Conservation (phyloP, 2,113 vertebrate genomes). For the Phoenicopterus ruber region DNA sequence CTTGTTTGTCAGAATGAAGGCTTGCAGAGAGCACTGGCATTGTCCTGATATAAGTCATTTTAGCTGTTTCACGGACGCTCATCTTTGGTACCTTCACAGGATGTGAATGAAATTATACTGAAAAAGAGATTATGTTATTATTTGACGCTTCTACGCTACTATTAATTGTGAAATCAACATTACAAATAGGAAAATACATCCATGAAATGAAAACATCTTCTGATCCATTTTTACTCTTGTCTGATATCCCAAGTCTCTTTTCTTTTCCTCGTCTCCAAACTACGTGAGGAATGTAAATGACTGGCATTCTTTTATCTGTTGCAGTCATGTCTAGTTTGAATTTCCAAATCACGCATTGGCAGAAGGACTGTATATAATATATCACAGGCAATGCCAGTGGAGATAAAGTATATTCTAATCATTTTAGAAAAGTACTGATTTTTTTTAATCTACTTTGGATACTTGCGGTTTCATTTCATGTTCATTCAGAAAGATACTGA, state of each 20-base stretch:
- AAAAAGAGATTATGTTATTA: not conserved
- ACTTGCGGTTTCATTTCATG: constrained; percentile 28
- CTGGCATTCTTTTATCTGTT: not conserved
- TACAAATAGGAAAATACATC: not conserved
- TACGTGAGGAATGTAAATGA: not conserved
- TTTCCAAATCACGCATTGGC: not conserved
- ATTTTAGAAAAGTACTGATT: constrained; percentile 19
- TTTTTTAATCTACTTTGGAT: not conserved
- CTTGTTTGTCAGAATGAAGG: not conserved
- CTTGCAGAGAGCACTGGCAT: not conserved
- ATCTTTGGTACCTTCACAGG: not conserved
- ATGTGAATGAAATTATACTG: not conserved
- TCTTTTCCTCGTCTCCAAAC: not conserved
- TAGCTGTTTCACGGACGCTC: not conserved
- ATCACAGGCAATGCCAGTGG: not conserved
- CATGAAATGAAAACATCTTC: constrained; percentile 33
- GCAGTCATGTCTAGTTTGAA: not conserved
- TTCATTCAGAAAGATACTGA: constrained; percentile 20
- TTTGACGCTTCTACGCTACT: not conserved
- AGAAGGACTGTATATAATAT: not conserved
- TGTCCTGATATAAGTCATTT: not conserved
- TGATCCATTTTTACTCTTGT: not conserved
- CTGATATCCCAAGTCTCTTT: not conserved
- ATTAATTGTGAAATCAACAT: constrained; percentile 4
- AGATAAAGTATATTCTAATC: not conserved